A percentile compares a stretch with the other conserved stretches of the same genome.
These are phyloP conservation scores for Trichoplusia ni DNA, from an alignment of 1,140 invertebrate genomes.

Conservation along the genomic window DNA sequence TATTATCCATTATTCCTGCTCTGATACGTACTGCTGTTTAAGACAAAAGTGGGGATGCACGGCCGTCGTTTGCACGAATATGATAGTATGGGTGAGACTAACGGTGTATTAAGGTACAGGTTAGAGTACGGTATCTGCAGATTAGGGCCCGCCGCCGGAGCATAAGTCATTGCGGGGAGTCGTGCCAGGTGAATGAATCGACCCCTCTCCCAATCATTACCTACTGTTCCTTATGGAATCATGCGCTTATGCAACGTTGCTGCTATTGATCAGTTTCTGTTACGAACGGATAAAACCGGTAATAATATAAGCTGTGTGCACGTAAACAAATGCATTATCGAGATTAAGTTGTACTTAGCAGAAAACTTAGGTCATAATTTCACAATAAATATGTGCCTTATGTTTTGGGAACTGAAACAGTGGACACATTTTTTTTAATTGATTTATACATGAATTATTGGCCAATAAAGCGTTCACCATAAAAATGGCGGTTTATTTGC, in stretches of 20 bases:
- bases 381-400: too few relatives aligned
- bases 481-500: constrained; percentile 21
- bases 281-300: too few relatives aligned
- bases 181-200: constrained; percentile 43
- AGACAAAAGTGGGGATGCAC: background rate
- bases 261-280: too few relatives aligned
- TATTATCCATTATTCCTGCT: too few relatives aligned
- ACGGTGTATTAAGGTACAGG: constrained; percentile 36
- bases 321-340: too few relatives aligned
- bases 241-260: background rate
- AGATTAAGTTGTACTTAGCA: too few relatives aligned
- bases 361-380: too few relatives aligned
- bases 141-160: constrained; percentile 22
- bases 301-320: too few relatives aligned
- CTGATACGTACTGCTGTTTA: too few relatives aligned
- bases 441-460: too few relatives aligned
- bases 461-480: constrained; percentile 28
- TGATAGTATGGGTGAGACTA: constrained; percentile 22
- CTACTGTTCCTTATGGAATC: constrained; percentile 13
- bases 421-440: too few relatives aligned
- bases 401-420: background rate
- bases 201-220: constrained; percentile 34
- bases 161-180: constrained; percentile 33
- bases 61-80: background rate
- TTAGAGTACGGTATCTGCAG: constrained; percentile 41